Conservation (phyloP, 2,888 invertebrate genomes). For the Agrilus cyanescens region DNA sequence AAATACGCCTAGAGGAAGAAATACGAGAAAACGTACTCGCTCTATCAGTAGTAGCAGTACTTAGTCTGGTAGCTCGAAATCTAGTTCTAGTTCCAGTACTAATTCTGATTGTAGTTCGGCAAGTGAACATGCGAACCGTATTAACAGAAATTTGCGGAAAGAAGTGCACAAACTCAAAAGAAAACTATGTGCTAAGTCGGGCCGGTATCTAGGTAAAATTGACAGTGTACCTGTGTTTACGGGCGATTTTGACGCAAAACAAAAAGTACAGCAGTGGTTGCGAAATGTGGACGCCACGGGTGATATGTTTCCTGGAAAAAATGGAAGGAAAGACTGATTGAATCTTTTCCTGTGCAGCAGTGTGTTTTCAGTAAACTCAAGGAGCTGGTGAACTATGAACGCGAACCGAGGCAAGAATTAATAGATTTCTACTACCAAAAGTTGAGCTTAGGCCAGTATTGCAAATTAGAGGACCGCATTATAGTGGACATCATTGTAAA, state of each 20-base stretch:
- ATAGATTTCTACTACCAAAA: constrained; percentile 10
- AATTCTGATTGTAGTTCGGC: no score
- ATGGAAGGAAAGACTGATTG: not conserved
- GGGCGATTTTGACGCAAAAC: not conserved
- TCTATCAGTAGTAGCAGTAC: no score
- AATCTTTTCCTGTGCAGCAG: no score
- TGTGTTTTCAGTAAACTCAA: not conserved
- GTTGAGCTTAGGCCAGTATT: constrained; percentile 7
- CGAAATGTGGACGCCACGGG: not conserved
- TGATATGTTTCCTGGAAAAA: not conserved
- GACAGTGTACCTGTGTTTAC: no score
- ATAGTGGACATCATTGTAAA: constrained; percentile 4
- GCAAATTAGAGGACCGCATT: constrained; percentile 6
- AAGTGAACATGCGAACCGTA: no score
- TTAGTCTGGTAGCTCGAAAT: no score
- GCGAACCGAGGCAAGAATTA: not conserved
- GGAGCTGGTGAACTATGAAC: not conserved
- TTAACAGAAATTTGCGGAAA: no score
- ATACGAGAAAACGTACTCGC: no score
- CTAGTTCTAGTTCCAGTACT: no score
- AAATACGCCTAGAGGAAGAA: no score
- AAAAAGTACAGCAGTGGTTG: not conserved
- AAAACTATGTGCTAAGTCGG: not conserved
- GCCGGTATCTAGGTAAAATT: not conserved
- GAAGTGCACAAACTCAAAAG: not conserved